These are phyloP conservation scores for Tragelaphus strepsiceros DNA, from an alignment of 2,113 vertebrate species.

Conservation along the genomic window DNA sequence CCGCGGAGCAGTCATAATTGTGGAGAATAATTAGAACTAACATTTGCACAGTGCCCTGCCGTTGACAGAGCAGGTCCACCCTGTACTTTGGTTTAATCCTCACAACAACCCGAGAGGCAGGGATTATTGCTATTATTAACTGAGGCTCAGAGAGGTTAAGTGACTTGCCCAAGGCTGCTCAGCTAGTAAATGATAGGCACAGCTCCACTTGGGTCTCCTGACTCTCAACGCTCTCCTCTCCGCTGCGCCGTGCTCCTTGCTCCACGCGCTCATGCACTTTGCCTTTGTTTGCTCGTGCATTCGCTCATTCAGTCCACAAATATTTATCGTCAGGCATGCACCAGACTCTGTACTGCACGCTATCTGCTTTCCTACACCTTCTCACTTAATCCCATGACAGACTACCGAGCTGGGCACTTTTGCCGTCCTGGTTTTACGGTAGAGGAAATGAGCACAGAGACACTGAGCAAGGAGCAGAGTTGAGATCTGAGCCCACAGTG, in stretches of 20 bases:
- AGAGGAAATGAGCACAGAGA: neutral
- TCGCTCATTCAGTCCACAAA: neutral
- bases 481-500: neutral
- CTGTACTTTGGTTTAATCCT: neutral
- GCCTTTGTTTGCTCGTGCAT: neutral
- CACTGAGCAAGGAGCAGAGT: neutral
- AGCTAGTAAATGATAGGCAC: conserved; percentile 16
- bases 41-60: conserved; percentile 62
- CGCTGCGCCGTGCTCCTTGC: neutral
- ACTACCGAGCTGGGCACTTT: neutral
- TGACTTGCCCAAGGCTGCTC: conserved; percentile 67
- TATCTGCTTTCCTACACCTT: neutral
- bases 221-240: neutral
- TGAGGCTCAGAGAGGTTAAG: conserved; percentile 66
- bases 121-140: conserved; percentile 68
- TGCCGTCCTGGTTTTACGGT: neutral
- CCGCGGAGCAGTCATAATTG: conserved; percentile 18
- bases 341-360: neutral
- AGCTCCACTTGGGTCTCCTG: neutral
- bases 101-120: conserved; percentile 41
- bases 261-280: neutral
- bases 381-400: neutral
- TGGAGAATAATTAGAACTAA: conserved; percentile 69
- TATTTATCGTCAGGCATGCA: too few species aligned
- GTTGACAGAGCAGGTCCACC: neutral